Evolutionary conservation across 2,113 vertebrate genomes (phyloP).

Genomic region (Laticauda laticaudata): DNA sequence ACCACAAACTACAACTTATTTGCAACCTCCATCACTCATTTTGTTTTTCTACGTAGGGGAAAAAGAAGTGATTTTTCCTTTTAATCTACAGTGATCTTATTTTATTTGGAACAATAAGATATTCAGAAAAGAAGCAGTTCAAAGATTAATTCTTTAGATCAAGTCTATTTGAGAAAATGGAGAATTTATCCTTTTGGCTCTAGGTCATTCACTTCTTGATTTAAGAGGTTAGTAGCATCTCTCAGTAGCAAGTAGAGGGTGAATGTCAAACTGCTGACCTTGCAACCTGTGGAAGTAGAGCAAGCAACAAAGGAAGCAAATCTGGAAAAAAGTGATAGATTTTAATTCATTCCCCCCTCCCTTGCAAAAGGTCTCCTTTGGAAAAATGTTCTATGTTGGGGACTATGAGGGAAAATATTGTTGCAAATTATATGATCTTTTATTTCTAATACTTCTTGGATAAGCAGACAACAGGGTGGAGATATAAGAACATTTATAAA

Average conservation of each 20-base stretch:
- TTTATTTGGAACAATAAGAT: neutral
- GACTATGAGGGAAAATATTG: neutral
- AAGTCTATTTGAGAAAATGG: neutral
- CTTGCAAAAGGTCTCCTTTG: neutral
- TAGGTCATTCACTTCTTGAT: neutral
- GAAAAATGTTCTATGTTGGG: neutral
- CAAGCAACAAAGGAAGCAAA: neutral
- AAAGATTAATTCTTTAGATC: neutral
- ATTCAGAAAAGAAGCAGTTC: neutral
- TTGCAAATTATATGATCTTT: neutral
- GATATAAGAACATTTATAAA: neutral
- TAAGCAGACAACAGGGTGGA: neutral
- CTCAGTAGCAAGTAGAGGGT: neutral
- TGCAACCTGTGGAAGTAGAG: neutral
- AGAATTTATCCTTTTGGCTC: neutral
- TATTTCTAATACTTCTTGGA: neutral
- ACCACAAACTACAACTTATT: neutral
- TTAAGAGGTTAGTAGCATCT: neutral
- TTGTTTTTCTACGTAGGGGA: neutral
- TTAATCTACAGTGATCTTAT: neutral
- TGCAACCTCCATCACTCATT: neutral
- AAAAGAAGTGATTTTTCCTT: neutral
- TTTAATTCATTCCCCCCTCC: neutral
- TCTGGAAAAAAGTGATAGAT: neutral
- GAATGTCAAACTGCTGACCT: neutral